Evolutionary conservation across 2,888 invertebrate species (phyloP).

Genomic region (Lamproptera curius): DNA sequence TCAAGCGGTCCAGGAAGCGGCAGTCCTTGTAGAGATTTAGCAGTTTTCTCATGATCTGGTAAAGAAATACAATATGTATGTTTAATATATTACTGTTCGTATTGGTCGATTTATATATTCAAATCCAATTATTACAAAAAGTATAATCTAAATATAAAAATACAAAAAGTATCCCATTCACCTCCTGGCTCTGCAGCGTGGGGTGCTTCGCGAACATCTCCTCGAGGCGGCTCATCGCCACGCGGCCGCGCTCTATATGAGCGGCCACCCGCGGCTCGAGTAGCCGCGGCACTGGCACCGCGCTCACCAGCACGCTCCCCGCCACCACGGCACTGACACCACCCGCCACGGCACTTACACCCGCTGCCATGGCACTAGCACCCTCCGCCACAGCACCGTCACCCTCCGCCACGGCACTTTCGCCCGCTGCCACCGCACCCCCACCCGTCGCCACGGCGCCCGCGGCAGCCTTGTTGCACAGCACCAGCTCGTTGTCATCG

Average conservation of each 20-base stretch:
- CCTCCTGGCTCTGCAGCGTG: conserved; percentile 84
- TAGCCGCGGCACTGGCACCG: conserved; percentile 49
- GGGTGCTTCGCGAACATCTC: conserved; percentile 89
- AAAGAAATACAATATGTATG: conserved; percentile 37
- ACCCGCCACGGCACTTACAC: too few relatives aligned
- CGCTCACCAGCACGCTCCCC: conserved; percentile 11
- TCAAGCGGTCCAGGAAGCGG: conserved; percentile 89
- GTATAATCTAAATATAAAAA: not conserved
- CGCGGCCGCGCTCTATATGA: conserved; percentile 86
- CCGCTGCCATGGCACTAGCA: too few relatives aligned
- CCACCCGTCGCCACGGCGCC: not conserved
- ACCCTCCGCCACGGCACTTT: conserved; percentile 14
- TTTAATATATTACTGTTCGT: too few relatives aligned
- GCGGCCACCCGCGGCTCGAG: conserved; percentile 83
- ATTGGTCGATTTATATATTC: too few relatives aligned
- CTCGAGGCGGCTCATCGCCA: conserved; percentile 85
- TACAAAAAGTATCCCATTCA: conserved; percentile 33
- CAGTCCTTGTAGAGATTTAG: conserved; percentile 91
- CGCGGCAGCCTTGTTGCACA: too few relatives aligned
- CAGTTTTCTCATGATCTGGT: conserved; percentile 86
- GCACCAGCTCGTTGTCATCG: conserved; percentile 13
- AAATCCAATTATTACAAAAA: too few relatives aligned
- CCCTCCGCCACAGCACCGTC: conserved; percentile 45
- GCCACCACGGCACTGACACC: conserved; percentile 17
- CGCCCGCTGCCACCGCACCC: conserved; percentile 13